Evolutionary conservation across 2,113 vertebrate species (phyloP), one percentile per base, ranked within the genome.

Genomic region (Zootoca vivipara): DNA sequence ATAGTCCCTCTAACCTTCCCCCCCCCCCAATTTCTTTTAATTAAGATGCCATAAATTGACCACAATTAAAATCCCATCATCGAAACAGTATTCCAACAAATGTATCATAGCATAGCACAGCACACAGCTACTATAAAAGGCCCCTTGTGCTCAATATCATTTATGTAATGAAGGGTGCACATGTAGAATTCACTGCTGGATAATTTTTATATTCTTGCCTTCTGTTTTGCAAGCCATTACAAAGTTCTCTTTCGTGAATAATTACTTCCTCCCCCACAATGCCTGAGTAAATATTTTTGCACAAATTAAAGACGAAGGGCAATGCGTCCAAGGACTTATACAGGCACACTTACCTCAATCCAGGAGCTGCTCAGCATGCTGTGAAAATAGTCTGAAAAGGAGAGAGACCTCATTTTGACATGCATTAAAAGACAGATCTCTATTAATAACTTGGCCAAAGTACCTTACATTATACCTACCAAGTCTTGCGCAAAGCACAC

Each of bases 301-400:
- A 75, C 70, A 87, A 87, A 35, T 77, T 89, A 56, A 42, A 85
- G 88, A 79, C 74, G 1, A 67, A 82, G 5, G 58, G 88, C 1
- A 1, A 86, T 0, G 52, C 10, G 26, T 12, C 35, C 15, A 9
- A 8, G 8, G n/a, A 1, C 6, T 40, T 89, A 75, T 84, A n/a
- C 4, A 35, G 22, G 24, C 28, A 93, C 87, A 81, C 95, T 90
- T 97, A 99, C 99, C 98, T 99, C 99, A 92, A 99, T 98, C 99
- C 99, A 99, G 8, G 98, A 97, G 94, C 97, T 99, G 96, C 98
- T 98, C 94, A 99, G 96, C 99, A 99, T 99, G 94, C 98, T 99
- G 94, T 97, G 97, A 96, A 99, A 99, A 95, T 99, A 99, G 93
- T 99, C 99, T 99, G 96, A 10, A 95, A 97, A 91, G 92, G 95